Evolutionary conservation across 2,113 vertebrate species (phyloP), one percentile per base, ranked within the genome.

Genomic region (Calyptommatus sinebrachiatus): DNA sequence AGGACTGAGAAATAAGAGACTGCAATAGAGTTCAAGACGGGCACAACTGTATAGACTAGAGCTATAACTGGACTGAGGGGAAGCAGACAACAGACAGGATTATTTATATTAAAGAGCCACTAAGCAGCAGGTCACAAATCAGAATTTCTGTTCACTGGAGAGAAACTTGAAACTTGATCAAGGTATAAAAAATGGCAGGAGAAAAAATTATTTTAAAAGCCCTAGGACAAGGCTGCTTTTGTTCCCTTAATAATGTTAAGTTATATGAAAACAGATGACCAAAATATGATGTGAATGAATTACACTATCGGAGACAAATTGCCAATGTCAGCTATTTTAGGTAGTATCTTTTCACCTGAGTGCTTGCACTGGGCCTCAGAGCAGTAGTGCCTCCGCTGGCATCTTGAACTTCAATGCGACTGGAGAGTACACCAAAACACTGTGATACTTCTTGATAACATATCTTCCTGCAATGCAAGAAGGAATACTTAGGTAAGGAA

Each of bases 401-500:
- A 62, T 99, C 98, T 88, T 99, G 98, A 88, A 99, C 97, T 91
- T 99, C 98, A 0, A 98, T 97, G 7, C 98, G 93, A 89, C 97
- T 99, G 1, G 98, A 99, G 45, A 99, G 95, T 53, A 99, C 98
- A 1, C 98, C 98, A 0, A 99, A 99, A 88, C 98, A 99, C 91
- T 99, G 98, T 0, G 98, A 99, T 1, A 97, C 96, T 90, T 99
- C 98, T 79, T 99, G 98, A 87, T 99, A 99, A 83, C 98, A 99
- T 93, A 99, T 99, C 83, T 99, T 97, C 93, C 98, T 99, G 92
- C 0, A 8, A 61, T 53, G 65, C 4, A 85, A 68, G 84, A 1
- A 71, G 2, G 18, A 24, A 35, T 11, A 69, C 71, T 35, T 48
- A 63, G 46, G 29, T 14, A 72, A 22, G 29, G 10, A 67, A 0